Percentiles rank a stretch among this genome's conserved stretches.
Conservation (phyloP, 1,140 invertebrate genomes). For the Hestina assimilis region DNA sequence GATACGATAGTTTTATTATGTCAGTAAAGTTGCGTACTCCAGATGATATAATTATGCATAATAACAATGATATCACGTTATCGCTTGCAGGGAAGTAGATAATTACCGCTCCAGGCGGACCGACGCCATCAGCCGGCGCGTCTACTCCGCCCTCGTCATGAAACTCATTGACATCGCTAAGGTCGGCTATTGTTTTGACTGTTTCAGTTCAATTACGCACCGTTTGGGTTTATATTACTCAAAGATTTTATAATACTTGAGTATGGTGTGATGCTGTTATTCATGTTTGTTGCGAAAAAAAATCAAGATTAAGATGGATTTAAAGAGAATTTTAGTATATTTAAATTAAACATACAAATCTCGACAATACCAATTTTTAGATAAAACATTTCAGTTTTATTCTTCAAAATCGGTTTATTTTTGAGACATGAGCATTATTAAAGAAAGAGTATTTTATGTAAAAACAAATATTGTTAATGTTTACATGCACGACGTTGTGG, state of each 20-base stretch:
- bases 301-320: no score
- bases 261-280: neutral
- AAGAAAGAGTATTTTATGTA: no score
- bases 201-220: neutral
- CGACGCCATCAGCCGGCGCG: slow-evolving; percentile 62
- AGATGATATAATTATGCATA: neutral
- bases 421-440: no score
- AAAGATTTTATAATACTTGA: neutral
- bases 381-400: no score
- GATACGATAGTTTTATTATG: no score
- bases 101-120: slow-evolving; percentile 58
- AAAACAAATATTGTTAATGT: no score
- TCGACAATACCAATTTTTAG: no score
- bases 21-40: neutral
- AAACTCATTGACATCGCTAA: slow-evolving; percentile 69
- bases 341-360: no score
- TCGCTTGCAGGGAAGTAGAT: slow-evolving; percentile 60
- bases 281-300: no score
- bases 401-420: no score
- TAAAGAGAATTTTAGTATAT: no score
- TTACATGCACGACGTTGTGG: no score
- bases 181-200: slow-evolving; percentile 31
- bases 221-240: neutral
- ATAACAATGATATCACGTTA: neutral
- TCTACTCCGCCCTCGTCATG: slow-evolving; percentile 66